Evolutionary conservation across 2,888 invertebrate species (phyloP), one percentile per base, ranked within the genome.

Genomic region (Plutella xylostella): DNA sequence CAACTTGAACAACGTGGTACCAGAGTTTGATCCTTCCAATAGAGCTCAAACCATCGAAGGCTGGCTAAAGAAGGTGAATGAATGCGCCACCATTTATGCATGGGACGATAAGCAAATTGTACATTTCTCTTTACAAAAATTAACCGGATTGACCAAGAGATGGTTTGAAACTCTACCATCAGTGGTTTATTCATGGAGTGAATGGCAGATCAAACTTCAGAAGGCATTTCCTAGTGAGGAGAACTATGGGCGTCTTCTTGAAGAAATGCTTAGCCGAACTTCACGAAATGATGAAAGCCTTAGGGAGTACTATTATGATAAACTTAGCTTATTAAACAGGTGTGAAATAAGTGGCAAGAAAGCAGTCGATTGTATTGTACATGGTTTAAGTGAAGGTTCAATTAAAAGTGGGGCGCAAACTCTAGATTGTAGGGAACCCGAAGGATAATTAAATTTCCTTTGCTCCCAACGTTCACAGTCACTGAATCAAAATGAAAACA

Each of bases 281-380:
- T 3, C 28, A 28, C 9, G n/a, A 28, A 28, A n/a, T n/a, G 28
- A n/a, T 28, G 15, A 39, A 15, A 31, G 14, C 15, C 15, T 42
- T 25, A 14, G 34, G 21, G 14, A 20, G 4, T 42, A 42, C 25
- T 43, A 19, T 17, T 35, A 43, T 18, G 43, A 43, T 17, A 43
- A 43, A 28, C 7, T 35, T 6, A 34, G 6, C 3, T 21, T 46
- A 6, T 31, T 43, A 25, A 43, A 34, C 14, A 42, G 35, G 19
- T 49, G 46, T 15, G 39, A 44, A 20, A 37, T 49, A 18, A 42
- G 37, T 1, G 48, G 48, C 4, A 33, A 33, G 20, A 48, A 48
- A 18, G 46, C 46, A 9, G 48, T 46, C 6, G 48, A 44, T 14
- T 48, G 46, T 17, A 12, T 48, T 14, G 28, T 46, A 15, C 21